Conservation (phyloP, 2,797 vertebrate genomes). For the Neomorphus geoffroyi region DNA sequence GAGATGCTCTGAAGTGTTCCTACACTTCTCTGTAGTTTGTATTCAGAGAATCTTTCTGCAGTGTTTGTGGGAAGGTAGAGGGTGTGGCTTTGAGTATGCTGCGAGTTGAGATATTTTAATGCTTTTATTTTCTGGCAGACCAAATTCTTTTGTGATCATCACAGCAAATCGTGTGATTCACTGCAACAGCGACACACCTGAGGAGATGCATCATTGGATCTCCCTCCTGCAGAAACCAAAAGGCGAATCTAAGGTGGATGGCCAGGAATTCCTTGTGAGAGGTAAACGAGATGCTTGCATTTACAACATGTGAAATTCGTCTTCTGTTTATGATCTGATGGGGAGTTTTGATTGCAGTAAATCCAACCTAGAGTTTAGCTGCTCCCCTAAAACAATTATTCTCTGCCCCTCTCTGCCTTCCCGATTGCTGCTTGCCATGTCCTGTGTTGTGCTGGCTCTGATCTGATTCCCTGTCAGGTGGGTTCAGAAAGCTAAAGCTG, state of each 20-base stretch:
- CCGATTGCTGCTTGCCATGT: background rate
- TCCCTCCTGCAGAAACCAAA: constrained; percentile 94
- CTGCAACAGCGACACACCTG: constrained; percentile 93
- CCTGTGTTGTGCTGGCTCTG: background rate
- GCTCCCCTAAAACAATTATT: background rate
- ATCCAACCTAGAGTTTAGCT: background rate
- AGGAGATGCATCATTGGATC: constrained; percentile 99
- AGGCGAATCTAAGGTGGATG: constrained; percentile 93
- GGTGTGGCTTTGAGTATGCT: background rate
- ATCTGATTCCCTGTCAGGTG: background rate
- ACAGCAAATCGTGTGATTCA: constrained; percentile 95
- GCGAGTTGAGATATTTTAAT: background rate
- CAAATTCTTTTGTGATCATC: constrained; percentile 97
- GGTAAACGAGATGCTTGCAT: constrained; percentile 73
- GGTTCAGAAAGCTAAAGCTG: background rate
- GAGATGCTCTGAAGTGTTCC: background rate
- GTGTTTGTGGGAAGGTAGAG: background rate
- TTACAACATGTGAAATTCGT: background rate
- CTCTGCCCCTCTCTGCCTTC: background rate
- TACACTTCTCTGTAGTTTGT: background rate
- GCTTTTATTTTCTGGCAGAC: constrained; percentile 73
- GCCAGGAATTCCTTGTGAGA: constrained; percentile 96
- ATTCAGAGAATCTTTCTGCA: background rate
- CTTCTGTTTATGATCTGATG: background rate
- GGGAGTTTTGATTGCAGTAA: background rate